Conservation (phyloP, 2,797 vertebrate genomes). For the Gymnoscopelus braueri region DNA sequence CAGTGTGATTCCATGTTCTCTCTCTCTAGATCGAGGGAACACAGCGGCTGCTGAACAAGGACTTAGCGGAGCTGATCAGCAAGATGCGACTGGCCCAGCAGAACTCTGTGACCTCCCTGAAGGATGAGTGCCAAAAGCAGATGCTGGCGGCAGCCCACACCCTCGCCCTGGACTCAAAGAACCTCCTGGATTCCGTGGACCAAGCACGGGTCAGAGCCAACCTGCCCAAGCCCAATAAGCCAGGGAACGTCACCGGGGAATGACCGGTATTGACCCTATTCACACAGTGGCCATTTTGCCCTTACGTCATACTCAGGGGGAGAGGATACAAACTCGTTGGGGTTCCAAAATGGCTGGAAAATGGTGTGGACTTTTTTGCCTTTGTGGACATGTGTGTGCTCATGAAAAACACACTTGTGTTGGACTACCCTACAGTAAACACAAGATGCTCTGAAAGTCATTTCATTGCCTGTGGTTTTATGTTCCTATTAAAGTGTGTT, state of each 20-base stretch:
- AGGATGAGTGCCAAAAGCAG: slow-evolving; percentile 88
- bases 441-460: too few relatives aligned
- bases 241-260: background rate
- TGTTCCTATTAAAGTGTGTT: too few relatives aligned
- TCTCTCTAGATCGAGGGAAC: slow-evolving; percentile 88
- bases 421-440: too few relatives aligned
- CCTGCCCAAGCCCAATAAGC: slow-evolving; percentile 76
- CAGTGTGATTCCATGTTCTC: background rate
- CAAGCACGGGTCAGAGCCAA: slow-evolving; percentile 87
- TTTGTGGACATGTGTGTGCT: too few relatives aligned
- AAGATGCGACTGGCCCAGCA: slow-evolving; percentile 94
- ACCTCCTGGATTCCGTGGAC: slow-evolving; percentile 90
- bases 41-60: slow-evolving; percentile 91
- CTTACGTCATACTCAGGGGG: too few relatives aligned
- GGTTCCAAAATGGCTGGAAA: too few relatives aligned
- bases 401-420: background rate
- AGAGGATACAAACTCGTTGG: background rate
- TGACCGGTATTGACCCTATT: too few relatives aligned
- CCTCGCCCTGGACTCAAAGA: slow-evolving; percentile 91
- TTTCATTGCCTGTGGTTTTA: too few relatives aligned
- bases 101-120: slow-evolving; percentile 87
- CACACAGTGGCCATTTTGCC: too few relatives aligned
- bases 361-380: too few relatives aligned
- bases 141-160: slow-evolving; percentile 90
- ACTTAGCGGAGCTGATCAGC: slow-evolving; percentile 87